Evolutionary conservation across 2,888 invertebrate species (phyloP).

Genomic region (Saturnia japonica): DNA sequence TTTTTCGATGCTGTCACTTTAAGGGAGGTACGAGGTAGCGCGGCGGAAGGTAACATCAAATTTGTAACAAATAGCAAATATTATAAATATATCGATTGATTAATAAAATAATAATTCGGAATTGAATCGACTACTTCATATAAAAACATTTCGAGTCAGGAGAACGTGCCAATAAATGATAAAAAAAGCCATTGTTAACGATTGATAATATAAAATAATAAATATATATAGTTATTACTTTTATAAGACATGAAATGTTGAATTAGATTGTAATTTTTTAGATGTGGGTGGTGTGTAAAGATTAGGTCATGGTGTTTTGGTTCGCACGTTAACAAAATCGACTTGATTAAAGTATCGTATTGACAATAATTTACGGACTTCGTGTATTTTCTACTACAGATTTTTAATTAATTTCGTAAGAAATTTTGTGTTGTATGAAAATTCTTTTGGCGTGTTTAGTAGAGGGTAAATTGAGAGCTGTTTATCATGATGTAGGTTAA

Average conservation of each 20-base stretch:
- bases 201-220: slow-evolving; percentile 27
- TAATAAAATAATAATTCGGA: neutral
- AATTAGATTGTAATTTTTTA: slow-evolving; percentile 42
- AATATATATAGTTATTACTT: slow-evolving; percentile 71
- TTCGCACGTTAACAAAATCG: slow-evolving; percentile 18
- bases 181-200: slow-evolving; percentile 62
- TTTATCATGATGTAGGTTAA: too few relatives aligned
- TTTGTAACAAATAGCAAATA: neutral
- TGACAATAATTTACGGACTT: too few relatives aligned
- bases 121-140: slow-evolving; percentile 42
- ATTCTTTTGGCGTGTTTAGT: too few relatives aligned
- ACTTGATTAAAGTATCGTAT: too few relatives aligned
- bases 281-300: slow-evolving; percentile 36
- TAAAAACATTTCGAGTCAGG: slow-evolving; percentile 58
- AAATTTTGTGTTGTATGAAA: too few relatives aligned
- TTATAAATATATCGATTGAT: neutral
- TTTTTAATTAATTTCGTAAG: too few relatives aligned
- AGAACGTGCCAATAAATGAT: slow-evolving; percentile 71
- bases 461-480: too few relatives aligned
- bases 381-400: too few relatives aligned
- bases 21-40: neutral
- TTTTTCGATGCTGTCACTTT: neutral
- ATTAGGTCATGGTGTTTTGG: slow-evolving; percentile 25
- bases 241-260: slow-evolving; percentile 59
- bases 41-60: neutral